Base-by-base conservation (phyloP, 2,113 vertebrate genomes). In the Cisticola juncidis region DNA sequence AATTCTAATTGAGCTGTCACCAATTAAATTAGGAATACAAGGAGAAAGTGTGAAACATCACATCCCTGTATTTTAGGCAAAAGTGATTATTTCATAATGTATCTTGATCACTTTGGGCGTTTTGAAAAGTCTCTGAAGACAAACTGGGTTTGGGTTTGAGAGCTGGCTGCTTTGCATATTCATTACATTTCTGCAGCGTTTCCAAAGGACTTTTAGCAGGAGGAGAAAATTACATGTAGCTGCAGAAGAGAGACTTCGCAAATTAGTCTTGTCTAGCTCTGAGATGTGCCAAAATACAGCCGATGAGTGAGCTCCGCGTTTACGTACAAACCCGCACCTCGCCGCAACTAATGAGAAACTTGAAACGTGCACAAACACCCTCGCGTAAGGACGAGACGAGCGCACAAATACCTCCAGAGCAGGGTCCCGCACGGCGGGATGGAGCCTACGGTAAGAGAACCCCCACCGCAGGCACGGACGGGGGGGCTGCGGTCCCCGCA, bases 211-310 rank as follows among this genome's bases (percentile, higher is more conserved):
- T 95, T 92, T 91, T 79, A 85, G 66, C 69, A 91, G 64, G 22
- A 88, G 54, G 51, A 92, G 92, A 86, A 94, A 97, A 96, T 88
- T 80, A 91, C 88, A 79, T 3, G 90, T 85, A 93, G 91, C 86
- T 81, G 89, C 95, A 85, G 81, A 86, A 94, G 40, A 72, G 57
- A 91, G 65, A 94, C 94, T 94, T 71, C 29, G 24, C 93, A 78
- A 92, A 92, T 86, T 86, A 88, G 86, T 91, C 92, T 84, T 38
- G 95, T 95, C 96, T 95, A 88, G 95, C 89, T 96, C 91, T 11
- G 64, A 90, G 64, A 77, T 20, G 91, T 91, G 94, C 94, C 92
- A 94, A 96, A 95, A 93, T 50, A 88, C 91, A 78, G n/a, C 77
- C 83, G 50, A 71, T 70, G 69, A 86, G 77, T 7, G 80, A 70